Evolutionary conservation across 2,113 vertebrate species (phyloP).

Genomic region (Cyprinodon brontotheroides): DNA sequence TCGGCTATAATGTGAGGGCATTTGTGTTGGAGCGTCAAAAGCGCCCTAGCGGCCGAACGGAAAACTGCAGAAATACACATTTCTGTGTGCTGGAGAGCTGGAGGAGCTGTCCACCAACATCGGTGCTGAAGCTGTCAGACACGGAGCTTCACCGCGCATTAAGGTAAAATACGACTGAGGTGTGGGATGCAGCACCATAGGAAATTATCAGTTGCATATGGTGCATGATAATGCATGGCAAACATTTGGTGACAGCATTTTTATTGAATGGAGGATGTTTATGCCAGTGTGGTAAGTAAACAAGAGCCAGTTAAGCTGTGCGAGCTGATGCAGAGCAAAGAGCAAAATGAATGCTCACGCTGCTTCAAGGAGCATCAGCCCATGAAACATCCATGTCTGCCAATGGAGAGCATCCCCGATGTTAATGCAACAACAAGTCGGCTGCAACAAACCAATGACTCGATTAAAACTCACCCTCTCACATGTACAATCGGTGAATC

Average conservation of each 20-base stretch:
- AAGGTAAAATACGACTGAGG: constrained; percentile 50
- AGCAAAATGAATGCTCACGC: constrained; percentile 37
- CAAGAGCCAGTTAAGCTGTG: constrained; percentile 34
- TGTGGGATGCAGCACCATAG: constrained; percentile 12
- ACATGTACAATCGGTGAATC: neutral
- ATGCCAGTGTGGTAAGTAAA: constrained; percentile 52
- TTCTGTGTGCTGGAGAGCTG: constrained; percentile 40
- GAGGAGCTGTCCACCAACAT: constrained; percentile 70
- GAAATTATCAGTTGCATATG: constrained; percentile 46
- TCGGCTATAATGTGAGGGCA: constrained; percentile 74
- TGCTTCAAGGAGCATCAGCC: constrained; percentile 11
- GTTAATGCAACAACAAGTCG: constrained; percentile 17
- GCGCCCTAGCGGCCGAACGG: constrained; percentile 52
- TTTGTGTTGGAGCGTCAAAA: constrained; percentile 54
- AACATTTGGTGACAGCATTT: constrained; percentile 11
- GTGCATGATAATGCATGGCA: constrained; percentile 39
- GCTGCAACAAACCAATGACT: constrained; percentile 15
- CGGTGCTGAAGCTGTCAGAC: constrained; percentile 64
- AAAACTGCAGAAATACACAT: constrained; percentile 23
- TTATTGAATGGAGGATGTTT: constrained; percentile 44
- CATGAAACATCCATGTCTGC: neutral
- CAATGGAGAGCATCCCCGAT: constrained; percentile 14
- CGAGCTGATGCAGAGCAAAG: constrained; percentile 34
- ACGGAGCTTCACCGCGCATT: constrained; percentile 27
- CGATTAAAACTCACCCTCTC: neutral